A percentile compares a stretch with the other conserved stretches of the same genome.
phyloP scores from a whole-genome alignment of 2,797 vertebrate species.

The Tapera naevia region DNA sequence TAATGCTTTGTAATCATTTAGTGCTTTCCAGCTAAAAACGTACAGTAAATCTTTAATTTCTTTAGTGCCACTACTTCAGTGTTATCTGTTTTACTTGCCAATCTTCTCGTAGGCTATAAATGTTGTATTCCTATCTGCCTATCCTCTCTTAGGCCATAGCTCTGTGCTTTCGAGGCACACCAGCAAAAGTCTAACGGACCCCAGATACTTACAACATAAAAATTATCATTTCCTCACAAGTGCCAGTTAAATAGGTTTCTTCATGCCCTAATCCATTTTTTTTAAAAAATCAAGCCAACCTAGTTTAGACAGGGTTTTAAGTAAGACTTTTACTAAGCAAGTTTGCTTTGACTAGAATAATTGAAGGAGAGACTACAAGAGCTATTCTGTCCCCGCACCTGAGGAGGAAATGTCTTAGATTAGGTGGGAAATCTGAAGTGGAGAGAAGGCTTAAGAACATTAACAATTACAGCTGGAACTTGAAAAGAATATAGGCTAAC shows the following conservation, averaged over 20 bases:
- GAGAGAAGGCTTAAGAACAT: neutral
- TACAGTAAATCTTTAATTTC: neutral
- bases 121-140: neutral
- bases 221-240: neutral
- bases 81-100: neutral
- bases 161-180: neutral
- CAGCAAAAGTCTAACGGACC: neutral
- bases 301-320: neutral
- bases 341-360: neutral
- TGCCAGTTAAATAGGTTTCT: neutral
- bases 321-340: neutral
- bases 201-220: neutral
- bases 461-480: neutral
- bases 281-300: neutral
- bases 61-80: neutral
- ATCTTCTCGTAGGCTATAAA: neutral
- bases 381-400: neutral
- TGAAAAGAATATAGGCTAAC: neutral
- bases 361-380: neutral
- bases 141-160: neutral
- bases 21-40: neutral
- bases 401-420: neutral
- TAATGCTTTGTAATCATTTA: neutral
- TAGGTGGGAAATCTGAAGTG: neutral
- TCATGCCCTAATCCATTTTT: neutral